A percentile compares a stretch with the other conserved stretches of the same genome.
Evolutionary conservation across 2,888 invertebrate genomes (phyloP).

Genomic region (Thecocarcelia acutangulata): DNA sequence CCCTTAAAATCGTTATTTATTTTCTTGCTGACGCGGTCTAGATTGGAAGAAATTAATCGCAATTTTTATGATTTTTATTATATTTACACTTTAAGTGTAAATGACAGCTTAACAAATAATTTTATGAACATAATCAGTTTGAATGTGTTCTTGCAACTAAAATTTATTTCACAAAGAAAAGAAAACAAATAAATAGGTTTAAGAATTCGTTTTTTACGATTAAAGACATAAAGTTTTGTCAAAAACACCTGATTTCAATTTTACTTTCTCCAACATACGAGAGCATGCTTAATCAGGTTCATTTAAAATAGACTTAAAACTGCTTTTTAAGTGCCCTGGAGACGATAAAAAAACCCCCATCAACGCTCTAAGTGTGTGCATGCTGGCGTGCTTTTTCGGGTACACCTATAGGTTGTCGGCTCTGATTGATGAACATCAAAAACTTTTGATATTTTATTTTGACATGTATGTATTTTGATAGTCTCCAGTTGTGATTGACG

Average conservation of each 20-base stretch:
- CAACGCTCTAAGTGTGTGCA: no score
- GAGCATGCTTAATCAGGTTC: not conserved
- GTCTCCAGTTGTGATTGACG: no score
- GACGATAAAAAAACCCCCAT: no score
- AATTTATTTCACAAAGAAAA: slow-evolving; percentile 37
- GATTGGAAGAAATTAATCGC: slow-evolving; percentile 55
- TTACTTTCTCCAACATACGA: no score
- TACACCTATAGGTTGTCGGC: no score
- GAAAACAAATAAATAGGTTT: slow-evolving; percentile 25
- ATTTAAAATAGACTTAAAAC: not conserved
- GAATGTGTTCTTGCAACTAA: slow-evolving; percentile 54
- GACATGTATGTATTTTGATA: no score
- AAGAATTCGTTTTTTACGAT: slow-evolving; percentile 49
- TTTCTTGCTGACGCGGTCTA: slow-evolving; percentile 1
- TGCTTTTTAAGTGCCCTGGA: no score
- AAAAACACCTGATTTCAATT: slow-evolving; percentile 52
- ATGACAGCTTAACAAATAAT: slow-evolving; percentile 72
- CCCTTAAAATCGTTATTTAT: slow-evolving; percentile 13
- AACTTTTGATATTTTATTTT: no score
- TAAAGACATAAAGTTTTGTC: slow-evolving; percentile 44
- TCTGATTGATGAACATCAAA: no score
- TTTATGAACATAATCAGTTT: slow-evolving; percentile 71
- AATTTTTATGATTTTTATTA: slow-evolving; percentile 77
- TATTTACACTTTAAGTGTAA: slow-evolving; percentile 74
- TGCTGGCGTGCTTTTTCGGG: no score